These are phyloP conservation scores for Penaeus monodon DNA, from an alignment of 2,888 invertebrate species.

Conservation along the genomic window DNA sequence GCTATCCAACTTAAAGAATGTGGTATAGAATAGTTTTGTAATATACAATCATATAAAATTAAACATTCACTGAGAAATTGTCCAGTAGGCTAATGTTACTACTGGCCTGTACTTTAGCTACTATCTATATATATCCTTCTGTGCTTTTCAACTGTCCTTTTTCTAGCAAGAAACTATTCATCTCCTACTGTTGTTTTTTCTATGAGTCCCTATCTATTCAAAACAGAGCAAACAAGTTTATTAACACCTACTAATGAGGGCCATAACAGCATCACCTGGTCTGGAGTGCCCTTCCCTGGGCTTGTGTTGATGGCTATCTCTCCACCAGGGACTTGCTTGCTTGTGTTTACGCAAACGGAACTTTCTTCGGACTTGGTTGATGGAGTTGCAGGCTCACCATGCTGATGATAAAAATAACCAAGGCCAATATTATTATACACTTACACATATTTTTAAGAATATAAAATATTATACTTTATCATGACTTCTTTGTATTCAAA, in stretches of 20 bases:
- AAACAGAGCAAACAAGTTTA: neutral
- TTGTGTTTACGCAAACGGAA: conserved; percentile 65
- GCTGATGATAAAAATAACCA: conserved; percentile 21
- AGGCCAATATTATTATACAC: neutral
- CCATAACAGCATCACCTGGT: conserved; percentile 44
- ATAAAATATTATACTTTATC: neutral
- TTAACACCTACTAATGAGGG: conserved; percentile 44
- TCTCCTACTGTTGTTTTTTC: too few relatives aligned
- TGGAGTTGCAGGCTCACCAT: conserved; percentile 62
- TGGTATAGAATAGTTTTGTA: too few relatives aligned
- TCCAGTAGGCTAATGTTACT: too few relatives aligned
- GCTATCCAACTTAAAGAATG: too few relatives aligned
- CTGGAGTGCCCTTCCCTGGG: conserved; percentile 40
- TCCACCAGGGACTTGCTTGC: conserved; percentile 51
- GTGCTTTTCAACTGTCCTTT: too few relatives aligned
- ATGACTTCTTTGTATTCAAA: too few relatives aligned
- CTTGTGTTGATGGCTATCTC: conserved; percentile 36
- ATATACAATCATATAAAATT: too few relatives aligned
- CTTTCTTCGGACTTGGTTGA: conserved; percentile 65
- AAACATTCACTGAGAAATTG: too few relatives aligned
- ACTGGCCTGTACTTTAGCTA: too few relatives aligned
- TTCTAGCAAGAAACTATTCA: too few relatives aligned
- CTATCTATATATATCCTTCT: too few relatives aligned
- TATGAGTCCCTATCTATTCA: neutral
- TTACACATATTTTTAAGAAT: too few relatives aligned